These are phyloP conservation scores for Chrysolina oricalcia DNA, from an alignment of 2,888 invertebrate genomes.

Conservation along the genomic window DNA sequence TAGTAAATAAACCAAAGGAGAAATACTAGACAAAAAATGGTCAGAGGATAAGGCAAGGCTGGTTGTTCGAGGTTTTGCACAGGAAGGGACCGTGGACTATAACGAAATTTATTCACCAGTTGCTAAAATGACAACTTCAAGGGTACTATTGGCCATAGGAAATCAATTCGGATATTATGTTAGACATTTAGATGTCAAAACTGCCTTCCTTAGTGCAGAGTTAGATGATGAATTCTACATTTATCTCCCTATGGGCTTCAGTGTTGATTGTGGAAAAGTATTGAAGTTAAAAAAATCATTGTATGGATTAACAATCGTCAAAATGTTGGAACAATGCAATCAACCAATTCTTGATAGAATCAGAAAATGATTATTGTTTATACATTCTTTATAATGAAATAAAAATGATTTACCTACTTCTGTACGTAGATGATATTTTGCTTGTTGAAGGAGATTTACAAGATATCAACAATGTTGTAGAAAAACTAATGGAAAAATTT, in stretches of 20 bases:
- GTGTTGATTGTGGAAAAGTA: not conserved
- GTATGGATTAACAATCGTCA: no score
- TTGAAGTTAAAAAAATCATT: conserved; percentile 7
- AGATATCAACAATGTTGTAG: not conserved
- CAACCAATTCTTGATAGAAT: conserved; percentile 1
- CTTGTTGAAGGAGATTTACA: conserved; percentile 12
- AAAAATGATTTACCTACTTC: not conserved
- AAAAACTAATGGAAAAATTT: not conserved
- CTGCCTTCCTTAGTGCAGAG: no score
- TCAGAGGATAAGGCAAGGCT: not conserved
- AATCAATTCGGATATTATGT: not conserved
- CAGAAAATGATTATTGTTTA: no score
- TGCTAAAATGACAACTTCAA: not conserved
- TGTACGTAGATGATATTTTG: conserved; percentile 17
- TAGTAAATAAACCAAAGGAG: conserved; percentile 1
- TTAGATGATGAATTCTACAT: conserved; percentile 2
- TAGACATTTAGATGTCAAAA: no score
- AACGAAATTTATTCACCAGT: conserved; percentile 26
- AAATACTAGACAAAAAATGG: conserved; percentile 16
- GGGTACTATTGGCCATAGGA: conserved; percentile 9
- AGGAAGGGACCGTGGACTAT: not conserved
- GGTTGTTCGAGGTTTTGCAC: conserved; percentile 10
- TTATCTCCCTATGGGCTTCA: not conserved
- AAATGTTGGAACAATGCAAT: conserved; percentile 27
- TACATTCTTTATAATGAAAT: no score